These are phyloP conservation scores for Drosophila merina DNA, from an alignment of 2,888 invertebrate species.

Conservation along the genomic window DNA sequence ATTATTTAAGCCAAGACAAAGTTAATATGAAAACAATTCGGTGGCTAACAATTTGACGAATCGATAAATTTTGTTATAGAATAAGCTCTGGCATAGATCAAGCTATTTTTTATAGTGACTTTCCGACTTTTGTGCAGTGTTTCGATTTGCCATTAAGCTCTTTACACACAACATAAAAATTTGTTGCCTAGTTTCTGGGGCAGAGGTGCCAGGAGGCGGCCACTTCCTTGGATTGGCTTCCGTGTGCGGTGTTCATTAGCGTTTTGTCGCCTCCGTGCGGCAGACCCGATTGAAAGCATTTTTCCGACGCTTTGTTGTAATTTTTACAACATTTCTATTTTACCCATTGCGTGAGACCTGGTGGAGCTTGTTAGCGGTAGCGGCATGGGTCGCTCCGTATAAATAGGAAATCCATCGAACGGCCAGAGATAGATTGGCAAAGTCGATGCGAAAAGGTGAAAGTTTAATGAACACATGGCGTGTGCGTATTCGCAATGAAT, in stretches of 20 bases:
- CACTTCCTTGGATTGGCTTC: constrained; percentile 38
- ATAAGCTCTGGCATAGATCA: neutral
- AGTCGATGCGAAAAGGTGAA: constrained; percentile 53
- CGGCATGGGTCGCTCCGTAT: constrained; percentile 17
- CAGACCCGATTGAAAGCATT: constrained; percentile 24
- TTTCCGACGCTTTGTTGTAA: constrained; percentile 45
- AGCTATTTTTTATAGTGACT: constrained; percentile 1
- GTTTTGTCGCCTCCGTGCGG: constrained; percentile 60
- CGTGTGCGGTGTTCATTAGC: constrained; percentile 70
- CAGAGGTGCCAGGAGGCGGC: constrained; percentile 16
- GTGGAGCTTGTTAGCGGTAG: constrained; percentile 25
- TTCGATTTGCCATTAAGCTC: constrained; percentile 62
- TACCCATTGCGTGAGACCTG: constrained; percentile 60
- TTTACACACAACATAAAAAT: constrained; percentile 45
- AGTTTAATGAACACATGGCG: constrained; percentile 74
- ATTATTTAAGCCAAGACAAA: constrained; percentile 14
- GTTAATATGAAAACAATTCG: constrained; percentile 25
- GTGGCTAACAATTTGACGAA: neutral
- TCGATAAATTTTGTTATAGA: neutral
- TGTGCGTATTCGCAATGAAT: constrained; percentile 35
- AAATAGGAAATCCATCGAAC: constrained; percentile 46
- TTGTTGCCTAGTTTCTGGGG: constrained; percentile 36
- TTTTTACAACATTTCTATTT: constrained; percentile 47
- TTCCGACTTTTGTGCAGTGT: constrained; percentile 7
- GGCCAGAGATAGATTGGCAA: constrained; percentile 33